Evolutionary conservation across 1,140 invertebrate genomes (phyloP), one percentile per base, ranked within the genome.

Genomic region (Drepana arcuata): DNA sequence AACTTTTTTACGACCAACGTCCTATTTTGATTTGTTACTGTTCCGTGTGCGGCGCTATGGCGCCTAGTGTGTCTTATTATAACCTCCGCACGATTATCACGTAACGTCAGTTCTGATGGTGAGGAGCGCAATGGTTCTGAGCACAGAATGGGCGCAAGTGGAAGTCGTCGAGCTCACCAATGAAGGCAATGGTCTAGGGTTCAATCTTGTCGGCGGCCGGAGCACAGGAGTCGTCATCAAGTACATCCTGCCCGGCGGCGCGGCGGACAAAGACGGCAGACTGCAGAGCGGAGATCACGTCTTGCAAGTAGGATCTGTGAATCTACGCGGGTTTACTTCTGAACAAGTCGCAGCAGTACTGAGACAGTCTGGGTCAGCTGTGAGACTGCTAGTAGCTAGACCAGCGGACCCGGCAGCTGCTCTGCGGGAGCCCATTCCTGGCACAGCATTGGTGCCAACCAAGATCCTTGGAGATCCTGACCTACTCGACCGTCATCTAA

Each of bases 171-270:
- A 95, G 78, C 86, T 96, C 39, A 86, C 91, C 34, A 95, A 95
- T 77, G 93, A 95, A 91, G 89, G 88, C 33, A 89, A 88, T 52
- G 88, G 89, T n/a, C 71, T 89, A 23, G 89, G 89, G 34, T 98
- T 98, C 83, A 96, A 96, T 32, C 94, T 98, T 48, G 95, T 98
- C 47, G 96, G 96, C 30, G 96, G 96, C 5, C 86, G 93, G 29
- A 96, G 93, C 70, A 97, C 96, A 12, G 96, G 96, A n/a, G 96
- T 98, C 32, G 95, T 98, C 5, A 94, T 98, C 36, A 98, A 98
- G 80, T 95, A 94, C 34, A 92, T 98, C 30, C 86, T 97, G 11
- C 95, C 95, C 7, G 95, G 95, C 12, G 94, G 95, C 52, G 92
- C 95, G 5, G 95, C 95, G 10, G 95, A 97, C 79, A 87, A 94